These are phyloP conservation scores for Cinclus cinclus DNA, from an alignment of 2,113 vertebrate genomes.

Conservation along the genomic window DNA sequence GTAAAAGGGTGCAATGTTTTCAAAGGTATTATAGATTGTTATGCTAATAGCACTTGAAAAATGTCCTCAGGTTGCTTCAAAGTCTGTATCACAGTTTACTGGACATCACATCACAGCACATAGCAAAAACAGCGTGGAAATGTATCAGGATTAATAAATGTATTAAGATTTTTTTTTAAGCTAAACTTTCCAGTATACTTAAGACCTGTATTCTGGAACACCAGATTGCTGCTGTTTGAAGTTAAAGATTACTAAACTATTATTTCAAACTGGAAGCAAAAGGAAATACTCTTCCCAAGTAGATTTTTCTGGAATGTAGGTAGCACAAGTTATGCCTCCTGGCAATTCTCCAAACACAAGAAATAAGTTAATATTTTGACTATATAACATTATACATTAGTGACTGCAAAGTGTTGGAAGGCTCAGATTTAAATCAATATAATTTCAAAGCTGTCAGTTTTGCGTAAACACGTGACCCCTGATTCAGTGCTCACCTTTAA, in stretches of 20 bases:
- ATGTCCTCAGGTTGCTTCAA: not conserved
- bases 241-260: not conserved
- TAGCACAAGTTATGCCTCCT: not conserved
- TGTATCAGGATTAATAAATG: not conserved
- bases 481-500: constrained; percentile 80
- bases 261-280: not conserved
- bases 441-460: not conserved
- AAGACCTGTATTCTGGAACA: not conserved
- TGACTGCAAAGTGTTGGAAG: not conserved
- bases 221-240: not conserved
- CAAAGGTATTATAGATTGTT: not conserved
- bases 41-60: not conserved
- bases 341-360: not conserved
- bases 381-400: not conserved
- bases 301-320: not conserved
- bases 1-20: not conserved
- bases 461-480: not conserved
- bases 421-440: not conserved
- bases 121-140: not conserved
- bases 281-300: not conserved
- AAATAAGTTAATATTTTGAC: not conserved
- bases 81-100: not conserved
- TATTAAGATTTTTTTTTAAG: not conserved
- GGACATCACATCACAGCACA: not conserved
- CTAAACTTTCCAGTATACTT: not conserved